A percentile compares a stretch with the other conserved stretches of the same genome.
Conservation (phyloP, 2,113 vertebrate species). For the Xiphorhynchus elegans region DNA sequence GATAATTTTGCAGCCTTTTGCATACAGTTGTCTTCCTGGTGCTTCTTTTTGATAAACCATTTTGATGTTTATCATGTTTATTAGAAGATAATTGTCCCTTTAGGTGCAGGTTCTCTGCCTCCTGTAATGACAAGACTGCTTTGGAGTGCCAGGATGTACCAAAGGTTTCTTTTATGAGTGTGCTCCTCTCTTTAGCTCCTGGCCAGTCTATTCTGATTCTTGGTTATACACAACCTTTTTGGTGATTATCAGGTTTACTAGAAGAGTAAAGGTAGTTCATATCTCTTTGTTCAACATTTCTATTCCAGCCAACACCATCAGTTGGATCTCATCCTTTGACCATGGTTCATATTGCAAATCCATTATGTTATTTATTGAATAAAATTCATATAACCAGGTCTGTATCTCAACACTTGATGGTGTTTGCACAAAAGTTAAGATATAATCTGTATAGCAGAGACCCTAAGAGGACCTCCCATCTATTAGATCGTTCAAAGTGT, state of each 20-base stretch:
- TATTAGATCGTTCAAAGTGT: not conserved
- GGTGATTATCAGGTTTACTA: not conserved
- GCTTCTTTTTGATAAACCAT: too few species aligned
- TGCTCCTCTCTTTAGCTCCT: not conserved
- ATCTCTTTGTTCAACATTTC: not conserved
- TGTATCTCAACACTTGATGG: accelerated
- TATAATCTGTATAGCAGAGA: not conserved
- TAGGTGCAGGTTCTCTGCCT: not conserved
- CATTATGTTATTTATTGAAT: not conserved
- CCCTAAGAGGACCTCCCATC: not conserved
- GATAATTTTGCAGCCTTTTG: too few species aligned
- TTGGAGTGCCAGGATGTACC: not conserved
- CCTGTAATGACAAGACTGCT: not conserved
- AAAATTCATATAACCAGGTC: not conserved
- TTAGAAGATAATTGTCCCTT: not conserved
- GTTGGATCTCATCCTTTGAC: not conserved
- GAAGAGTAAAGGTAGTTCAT: not conserved
- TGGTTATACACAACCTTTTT: not conserved
- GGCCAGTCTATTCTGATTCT: not conserved
- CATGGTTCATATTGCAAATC: not conserved
- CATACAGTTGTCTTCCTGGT: too few species aligned
- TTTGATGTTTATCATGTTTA: too few species aligned
- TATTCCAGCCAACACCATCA: not conserved
- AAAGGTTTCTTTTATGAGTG: not conserved
- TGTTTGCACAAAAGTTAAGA: not conserved